phyloP scores from a whole-genome alignment of 1,140 invertebrate species.

The Phortica variegata region DNA sequence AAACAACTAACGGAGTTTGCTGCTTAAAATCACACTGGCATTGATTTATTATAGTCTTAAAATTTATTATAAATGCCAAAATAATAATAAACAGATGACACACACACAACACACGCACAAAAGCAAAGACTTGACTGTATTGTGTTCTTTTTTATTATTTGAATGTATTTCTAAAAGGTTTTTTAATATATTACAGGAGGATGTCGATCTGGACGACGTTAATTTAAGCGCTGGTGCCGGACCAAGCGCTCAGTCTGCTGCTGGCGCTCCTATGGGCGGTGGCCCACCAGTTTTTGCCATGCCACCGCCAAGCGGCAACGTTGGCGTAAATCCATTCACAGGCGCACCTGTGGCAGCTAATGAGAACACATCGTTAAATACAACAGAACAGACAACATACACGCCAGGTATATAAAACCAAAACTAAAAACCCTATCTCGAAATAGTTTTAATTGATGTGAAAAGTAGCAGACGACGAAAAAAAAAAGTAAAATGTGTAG shows the following conservation, averaged over 20 bases:
- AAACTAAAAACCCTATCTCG: too few relatives aligned
- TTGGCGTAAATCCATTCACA: constrained; percentile 54
- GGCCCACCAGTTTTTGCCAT: constrained; percentile 59
- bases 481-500: too few relatives aligned
- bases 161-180: too few relatives aligned
- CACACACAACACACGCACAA: too few relatives aligned
- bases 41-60: too few relatives aligned
- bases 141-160: background rate
- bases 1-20: too few relatives aligned
- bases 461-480: too few relatives aligned
- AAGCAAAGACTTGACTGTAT: too few relatives aligned
- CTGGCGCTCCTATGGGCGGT: constrained; percentile 43
- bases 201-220: constrained; percentile 57
- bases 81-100: too few relatives aligned
- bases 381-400: constrained; percentile 61
- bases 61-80: too few relatives aligned
- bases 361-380: constrained; percentile 60
- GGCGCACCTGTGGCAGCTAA: constrained; percentile 50
- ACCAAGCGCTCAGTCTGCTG: constrained; percentile 57
- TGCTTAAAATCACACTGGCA: too few relatives aligned
- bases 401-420: constrained; percentile 59
- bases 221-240: constrained; percentile 41
- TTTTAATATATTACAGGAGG: constrained; percentile 49
- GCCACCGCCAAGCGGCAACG: constrained; percentile 46
- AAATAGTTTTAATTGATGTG: too few relatives aligned